Evolutionary conservation across 2,113 vertebrate genomes (phyloP).

Genomic region (Bettongia penicillata): DNA sequence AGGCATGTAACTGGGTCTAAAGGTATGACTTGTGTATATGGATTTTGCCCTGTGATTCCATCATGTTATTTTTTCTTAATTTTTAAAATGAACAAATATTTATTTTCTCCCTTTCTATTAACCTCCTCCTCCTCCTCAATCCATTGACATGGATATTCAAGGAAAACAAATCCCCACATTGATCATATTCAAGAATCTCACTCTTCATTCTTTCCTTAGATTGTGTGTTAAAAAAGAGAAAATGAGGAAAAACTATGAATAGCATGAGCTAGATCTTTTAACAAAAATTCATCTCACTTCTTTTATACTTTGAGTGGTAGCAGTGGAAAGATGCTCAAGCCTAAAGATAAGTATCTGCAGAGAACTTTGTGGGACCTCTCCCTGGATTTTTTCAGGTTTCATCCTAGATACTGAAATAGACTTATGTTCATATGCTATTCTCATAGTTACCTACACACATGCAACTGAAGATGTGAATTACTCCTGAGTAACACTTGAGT

Average conservation of each 20-base stretch:
- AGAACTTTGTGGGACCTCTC: background rate
- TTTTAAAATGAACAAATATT: background rate
- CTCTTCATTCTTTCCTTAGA: background rate
- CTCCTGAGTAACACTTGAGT: constrained; percentile 53
- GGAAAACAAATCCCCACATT: background rate
- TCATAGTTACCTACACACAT: background rate
- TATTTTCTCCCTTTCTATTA: background rate
- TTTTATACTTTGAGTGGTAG: background rate
- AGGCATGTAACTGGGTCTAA: background rate
- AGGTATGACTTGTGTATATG: background rate
- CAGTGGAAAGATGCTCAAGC: background rate
- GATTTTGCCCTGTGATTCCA: no score
- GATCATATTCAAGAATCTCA: background rate
- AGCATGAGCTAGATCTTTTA: background rate
- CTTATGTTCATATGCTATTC: background rate
- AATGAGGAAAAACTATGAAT: background rate
- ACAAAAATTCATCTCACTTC: background rate
- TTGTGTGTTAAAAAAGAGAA: background rate
- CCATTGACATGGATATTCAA: background rate
- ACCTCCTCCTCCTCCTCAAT: background rate
- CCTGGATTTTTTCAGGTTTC: background rate
- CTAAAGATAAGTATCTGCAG: background rate
- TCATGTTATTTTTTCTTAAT: background rate
- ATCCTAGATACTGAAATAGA: background rate
- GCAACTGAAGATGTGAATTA: constrained; percentile 33